Evolutionary conservation across 2,797 vertebrate genomes (phyloP).

Genomic region (Fistularia commersonii): DNA sequence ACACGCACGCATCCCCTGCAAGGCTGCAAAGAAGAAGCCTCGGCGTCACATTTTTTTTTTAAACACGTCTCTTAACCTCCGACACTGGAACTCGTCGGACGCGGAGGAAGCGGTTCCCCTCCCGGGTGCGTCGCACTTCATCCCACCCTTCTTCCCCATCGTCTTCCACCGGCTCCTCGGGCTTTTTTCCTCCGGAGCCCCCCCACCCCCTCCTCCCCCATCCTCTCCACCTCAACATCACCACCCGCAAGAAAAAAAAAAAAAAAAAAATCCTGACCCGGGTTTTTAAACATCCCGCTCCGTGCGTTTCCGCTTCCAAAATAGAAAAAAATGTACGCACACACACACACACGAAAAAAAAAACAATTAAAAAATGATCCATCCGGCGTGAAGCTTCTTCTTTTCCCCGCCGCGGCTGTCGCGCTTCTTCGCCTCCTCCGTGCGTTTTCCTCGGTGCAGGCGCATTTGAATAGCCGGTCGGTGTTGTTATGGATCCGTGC

Average conservation of each 20-base stretch:
- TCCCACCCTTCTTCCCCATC: too few relatives aligned
- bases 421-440: conserved; percentile 59
- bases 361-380: background rate
- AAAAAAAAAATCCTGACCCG: background rate
- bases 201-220: too few relatives aligned
- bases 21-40: too few relatives aligned
- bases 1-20: too few relatives aligned
- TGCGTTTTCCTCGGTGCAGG: conserved; percentile 82
- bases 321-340: background rate
- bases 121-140: too few relatives aligned
- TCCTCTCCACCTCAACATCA: background rate
- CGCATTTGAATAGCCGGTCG: conserved; percentile 93
- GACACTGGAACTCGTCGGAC: too few relatives aligned
- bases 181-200: too few relatives aligned
- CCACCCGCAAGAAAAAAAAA: background rate
- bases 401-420: conserved; percentile 54
- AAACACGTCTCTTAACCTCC: too few relatives aligned
- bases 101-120: too few relatives aligned
- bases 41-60: too few relatives aligned
- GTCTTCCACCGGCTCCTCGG: too few relatives aligned
- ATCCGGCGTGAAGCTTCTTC: conserved; percentile 59
- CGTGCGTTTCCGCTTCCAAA: background rate
- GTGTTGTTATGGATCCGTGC: conserved; percentile 89
- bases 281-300: background rate
- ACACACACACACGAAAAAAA: background rate